A percentile compares a stretch with the other conserved stretches of the same genome.
Evolutionary conservation across 2,797 vertebrate species (phyloP).

Genomic region (Crenichthys baileyi): DNA sequence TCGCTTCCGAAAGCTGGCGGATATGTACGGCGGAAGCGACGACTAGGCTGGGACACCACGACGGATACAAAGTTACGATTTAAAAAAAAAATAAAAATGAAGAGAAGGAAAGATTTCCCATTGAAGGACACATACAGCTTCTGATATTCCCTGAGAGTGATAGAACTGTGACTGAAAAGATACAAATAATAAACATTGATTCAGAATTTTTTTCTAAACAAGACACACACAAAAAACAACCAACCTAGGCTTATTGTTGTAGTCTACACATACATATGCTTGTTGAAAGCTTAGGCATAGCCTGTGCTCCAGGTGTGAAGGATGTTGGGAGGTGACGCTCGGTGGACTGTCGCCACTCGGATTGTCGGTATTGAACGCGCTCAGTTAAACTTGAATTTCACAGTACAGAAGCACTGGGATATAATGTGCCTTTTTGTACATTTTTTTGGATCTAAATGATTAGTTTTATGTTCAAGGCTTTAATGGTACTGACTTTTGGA

Average conservation of each 20-base stretch:
- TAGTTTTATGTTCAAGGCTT: slow-evolving; percentile 99
- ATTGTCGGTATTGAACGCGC: slow-evolving; percentile 87
- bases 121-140: slow-evolving; percentile 90
- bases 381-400: slow-evolving; percentile 99
- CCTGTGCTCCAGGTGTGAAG: slow-evolving; percentile 87
- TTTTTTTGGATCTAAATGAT: slow-evolving; percentile 97
- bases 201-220: slow-evolving; percentile 68
- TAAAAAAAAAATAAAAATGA: slow-evolving; percentile 30
- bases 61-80: slow-evolving; percentile 21
- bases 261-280: slow-evolving; percentile 97
- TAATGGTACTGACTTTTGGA: slow-evolving; percentile 99
- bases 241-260: slow-evolving; percentile 98
- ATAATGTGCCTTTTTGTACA: slow-evolving; percentile 99
- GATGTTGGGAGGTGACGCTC: slow-evolving; percentile 87
- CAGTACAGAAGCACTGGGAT: slow-evolving; percentile 99
- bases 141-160: slow-evolving; percentile 87
- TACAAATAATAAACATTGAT: slow-evolving; percentile 65
- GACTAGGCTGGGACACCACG: slow-evolving; percentile 79
- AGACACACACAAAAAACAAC: slow-evolving; percentile 42
- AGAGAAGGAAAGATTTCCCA: slow-evolving; percentile 70
- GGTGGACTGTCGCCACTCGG: slow-evolving; percentile 90
- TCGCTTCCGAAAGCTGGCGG: slow-evolving; percentile 98
- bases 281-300: slow-evolving; percentile 93
- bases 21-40: slow-evolving; percentile 97
- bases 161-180: slow-evolving; percentile 74